These are phyloP conservation scores for Orchesella flavescens DNA, from an alignment of 2,888 invertebrate genomes.

Conservation along the genomic window DNA sequence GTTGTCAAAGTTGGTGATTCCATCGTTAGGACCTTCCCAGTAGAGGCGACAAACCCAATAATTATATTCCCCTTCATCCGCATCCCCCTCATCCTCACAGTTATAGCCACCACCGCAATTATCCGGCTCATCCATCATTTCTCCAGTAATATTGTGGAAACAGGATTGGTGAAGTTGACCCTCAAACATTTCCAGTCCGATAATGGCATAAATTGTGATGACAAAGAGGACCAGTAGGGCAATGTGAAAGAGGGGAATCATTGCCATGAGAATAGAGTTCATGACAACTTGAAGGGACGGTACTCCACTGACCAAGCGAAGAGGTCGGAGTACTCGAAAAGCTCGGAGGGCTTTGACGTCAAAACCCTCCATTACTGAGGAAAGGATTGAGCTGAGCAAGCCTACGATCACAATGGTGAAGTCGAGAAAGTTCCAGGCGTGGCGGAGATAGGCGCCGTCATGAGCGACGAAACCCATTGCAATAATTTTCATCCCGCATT, in stretches of 20 bases:
- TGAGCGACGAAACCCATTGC: conserved; percentile 79
- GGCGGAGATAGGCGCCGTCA: conserved; percentile 79
- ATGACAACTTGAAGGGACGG: conserved; percentile 80
- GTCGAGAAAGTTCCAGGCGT: conserved; percentile 80
- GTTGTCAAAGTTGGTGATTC: conserved; percentile 81
- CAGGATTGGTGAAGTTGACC: conserved; percentile 78
- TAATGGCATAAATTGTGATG: conserved; percentile 72
- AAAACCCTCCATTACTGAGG: conserved; percentile 75
- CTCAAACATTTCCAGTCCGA: conserved; percentile 75
- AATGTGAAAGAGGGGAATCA: conserved; percentile 76
- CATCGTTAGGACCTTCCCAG: conserved; percentile 76
- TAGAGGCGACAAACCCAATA: conserved; percentile 72
- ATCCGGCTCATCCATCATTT: conserved; percentile 76
- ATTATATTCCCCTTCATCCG: conserved; percentile 42
- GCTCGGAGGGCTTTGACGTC: conserved; percentile 80
- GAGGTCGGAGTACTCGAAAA: conserved; percentile 79
- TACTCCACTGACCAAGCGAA: conserved; percentile 79
- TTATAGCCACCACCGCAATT: conserved; percentile 74
- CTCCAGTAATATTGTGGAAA: conserved; percentile 75
- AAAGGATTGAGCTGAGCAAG: conserved; percentile 75
- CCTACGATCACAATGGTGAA: conserved; percentile 79
- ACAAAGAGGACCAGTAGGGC: conserved; percentile 71
- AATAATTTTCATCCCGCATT: conserved; percentile 79
- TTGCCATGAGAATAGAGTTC: conserved; percentile 79
- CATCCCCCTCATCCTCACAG: conserved; percentile 68